These are phyloP conservation scores for Ceyx melanurus DNA, from an alignment of 2,113 vertebrate genomes.

Conservation along the genomic window DNA sequence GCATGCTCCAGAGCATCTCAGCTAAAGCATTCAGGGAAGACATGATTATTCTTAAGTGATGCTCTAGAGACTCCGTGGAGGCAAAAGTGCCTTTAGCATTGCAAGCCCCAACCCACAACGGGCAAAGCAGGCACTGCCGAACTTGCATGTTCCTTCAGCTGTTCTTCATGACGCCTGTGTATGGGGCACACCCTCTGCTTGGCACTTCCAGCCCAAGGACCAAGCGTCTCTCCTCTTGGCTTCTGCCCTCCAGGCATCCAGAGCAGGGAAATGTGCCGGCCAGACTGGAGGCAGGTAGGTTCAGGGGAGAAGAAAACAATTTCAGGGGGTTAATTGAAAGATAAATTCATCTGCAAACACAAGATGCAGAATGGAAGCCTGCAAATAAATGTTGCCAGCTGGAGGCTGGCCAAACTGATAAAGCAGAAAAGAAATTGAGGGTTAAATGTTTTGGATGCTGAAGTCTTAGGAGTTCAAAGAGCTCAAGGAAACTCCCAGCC, in stretches of 20 bases:
- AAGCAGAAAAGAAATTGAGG: conserved; percentile 45
- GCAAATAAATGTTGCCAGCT: conserved; percentile 23
- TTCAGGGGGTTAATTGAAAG: conserved; percentile 30
- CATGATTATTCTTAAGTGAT: background rate
- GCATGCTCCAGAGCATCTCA: background rate
- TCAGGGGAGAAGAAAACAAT: conserved; percentile 22
- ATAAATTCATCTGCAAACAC: conserved; percentile 28
- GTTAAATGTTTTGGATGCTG: conserved; percentile 48
- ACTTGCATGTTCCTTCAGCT: conserved; percentile 13
- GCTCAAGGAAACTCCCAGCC: conserved; percentile 44
- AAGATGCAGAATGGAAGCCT: background rate
- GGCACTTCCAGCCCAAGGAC: conserved; percentile 22
- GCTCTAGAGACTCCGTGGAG: background rate
- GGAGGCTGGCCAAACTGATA: conserved; percentile 56
- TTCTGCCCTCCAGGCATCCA: background rate
- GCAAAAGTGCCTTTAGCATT: background rate
- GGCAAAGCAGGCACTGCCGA: background rate
- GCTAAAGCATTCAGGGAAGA: background rate
- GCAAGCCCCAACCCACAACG: conserved; percentile 30
- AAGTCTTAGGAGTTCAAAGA: conserved; percentile 53
- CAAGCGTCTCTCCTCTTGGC: background rate
- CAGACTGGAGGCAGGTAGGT: background rate
- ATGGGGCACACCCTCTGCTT: conserved; percentile 14
- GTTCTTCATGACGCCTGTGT: background rate
- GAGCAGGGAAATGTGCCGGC: background rate